Evolutionary conservation across 1,140 invertebrate species (phyloP).

Genomic region (Caenorhabditis brenneri): DNA sequence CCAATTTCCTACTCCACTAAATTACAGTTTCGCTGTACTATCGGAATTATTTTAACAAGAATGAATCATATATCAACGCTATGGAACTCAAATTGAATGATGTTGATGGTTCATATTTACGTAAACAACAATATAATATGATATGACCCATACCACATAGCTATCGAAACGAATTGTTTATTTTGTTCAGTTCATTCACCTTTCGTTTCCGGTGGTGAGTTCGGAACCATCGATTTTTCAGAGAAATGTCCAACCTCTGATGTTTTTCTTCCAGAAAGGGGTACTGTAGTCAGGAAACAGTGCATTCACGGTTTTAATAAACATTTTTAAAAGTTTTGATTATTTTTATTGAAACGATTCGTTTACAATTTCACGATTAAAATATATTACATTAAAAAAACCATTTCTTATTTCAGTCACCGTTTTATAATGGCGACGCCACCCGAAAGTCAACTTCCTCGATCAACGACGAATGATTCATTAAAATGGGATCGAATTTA

Average conservation of each 20-base stretch:
- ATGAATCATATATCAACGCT: neutral
- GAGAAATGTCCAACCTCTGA: too few species aligned
- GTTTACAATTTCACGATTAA: too few species aligned
- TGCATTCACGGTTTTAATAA: neutral
- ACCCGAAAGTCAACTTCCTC: too few species aligned
- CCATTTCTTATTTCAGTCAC: neutral
- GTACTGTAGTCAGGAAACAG: neutral
- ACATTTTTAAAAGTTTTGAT: neutral
- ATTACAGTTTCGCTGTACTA: too few species aligned
- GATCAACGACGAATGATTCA: neutral
- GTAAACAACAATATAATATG: neutral
- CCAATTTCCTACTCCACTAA: too few species aligned
- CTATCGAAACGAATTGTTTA: neutral
- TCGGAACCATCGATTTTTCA: too few species aligned
- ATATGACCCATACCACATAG: neutral
- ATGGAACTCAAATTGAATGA: neutral
- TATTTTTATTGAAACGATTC: too few species aligned
- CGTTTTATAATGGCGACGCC: neutral
- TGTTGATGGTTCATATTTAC: neutral
- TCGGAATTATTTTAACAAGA: too few species aligned
- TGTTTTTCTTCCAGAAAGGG: neutral
- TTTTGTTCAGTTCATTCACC: too few species aligned
- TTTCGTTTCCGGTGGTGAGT: too few species aligned
- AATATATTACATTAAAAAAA: too few species aligned
- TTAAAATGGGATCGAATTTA: slow-evolving; percentile 28